Evolutionary conservation across 2,888 invertebrate genomes (phyloP).

Genomic region (Thereva unica): DNA sequence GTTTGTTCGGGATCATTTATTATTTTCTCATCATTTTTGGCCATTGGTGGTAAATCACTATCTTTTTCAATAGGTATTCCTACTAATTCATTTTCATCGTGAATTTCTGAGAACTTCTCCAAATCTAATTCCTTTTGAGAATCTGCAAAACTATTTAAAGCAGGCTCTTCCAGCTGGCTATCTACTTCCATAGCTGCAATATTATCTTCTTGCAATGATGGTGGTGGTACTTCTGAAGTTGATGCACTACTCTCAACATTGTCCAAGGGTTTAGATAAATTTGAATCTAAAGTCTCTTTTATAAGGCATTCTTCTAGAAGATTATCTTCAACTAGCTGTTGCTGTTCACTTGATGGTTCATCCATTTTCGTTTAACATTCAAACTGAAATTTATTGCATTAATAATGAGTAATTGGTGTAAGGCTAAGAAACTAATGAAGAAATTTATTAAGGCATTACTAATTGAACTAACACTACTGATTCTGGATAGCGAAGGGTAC

Average conservation of each 20-base stretch:
- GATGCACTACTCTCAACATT: neutral
- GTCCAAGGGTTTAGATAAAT: neutral
- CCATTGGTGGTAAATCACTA: neutral
- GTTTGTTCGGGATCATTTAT: too few relatives aligned
- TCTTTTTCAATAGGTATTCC: neutral
- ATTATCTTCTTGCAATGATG: too few relatives aligned
- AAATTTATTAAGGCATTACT: too few relatives aligned
- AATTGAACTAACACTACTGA: too few relatives aligned
- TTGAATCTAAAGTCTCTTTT: neutral
- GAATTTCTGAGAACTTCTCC: neutral
- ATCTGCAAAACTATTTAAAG: too few relatives aligned
- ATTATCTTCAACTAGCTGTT: constrained; percentile 6
- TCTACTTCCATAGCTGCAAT: too few relatives aligned
- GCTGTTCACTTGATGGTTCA: constrained; percentile 5
- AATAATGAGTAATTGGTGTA: too few relatives aligned
- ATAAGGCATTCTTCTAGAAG: neutral
- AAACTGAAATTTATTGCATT: neutral
- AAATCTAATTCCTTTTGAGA: neutral
- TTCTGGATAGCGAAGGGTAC: too few relatives aligned
- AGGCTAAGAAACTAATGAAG: too few relatives aligned
- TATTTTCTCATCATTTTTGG: constrained; percentile 6
- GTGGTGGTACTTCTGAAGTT: constrained; percentile 4
- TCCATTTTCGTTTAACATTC: constrained; percentile 12
- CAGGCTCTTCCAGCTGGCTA: too few relatives aligned
- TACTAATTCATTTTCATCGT: neutral